Evolutionary conservation across 2,113 vertebrate species (phyloP).

Genomic region (Carlito syrichta): DNA sequence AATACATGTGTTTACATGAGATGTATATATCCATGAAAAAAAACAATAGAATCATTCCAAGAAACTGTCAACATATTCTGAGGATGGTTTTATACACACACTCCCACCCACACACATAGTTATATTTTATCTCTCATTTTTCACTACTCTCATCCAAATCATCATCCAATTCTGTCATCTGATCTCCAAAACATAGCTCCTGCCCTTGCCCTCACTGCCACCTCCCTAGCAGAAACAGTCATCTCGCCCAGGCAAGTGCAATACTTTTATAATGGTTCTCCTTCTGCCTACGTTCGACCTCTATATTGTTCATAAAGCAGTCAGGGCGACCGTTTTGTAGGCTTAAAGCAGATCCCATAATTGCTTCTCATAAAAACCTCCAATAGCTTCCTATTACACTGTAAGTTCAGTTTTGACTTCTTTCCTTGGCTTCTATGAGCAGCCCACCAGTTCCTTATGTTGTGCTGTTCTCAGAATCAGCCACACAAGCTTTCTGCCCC

Average conservation of each 20-base stretch:
- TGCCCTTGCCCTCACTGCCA: rapidly evolving
- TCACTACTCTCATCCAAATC: background rate
- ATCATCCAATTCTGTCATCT: background rate
- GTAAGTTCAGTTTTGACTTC: rapidly evolving
- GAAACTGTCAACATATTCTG: background rate
- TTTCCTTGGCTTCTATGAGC: rapidly evolving
- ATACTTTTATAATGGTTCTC: background rate
- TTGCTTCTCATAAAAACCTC: too few relatives aligned
- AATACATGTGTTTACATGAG: background rate
- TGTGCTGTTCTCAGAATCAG: background rate
- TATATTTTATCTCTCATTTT: background rate
- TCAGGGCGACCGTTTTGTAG: background rate
- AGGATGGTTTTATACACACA: background rate
- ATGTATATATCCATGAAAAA: background rate
- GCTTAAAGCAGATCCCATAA: background rate
- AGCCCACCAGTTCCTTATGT: rapidly evolving
- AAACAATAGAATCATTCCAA: background rate
- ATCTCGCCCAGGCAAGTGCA: background rate
- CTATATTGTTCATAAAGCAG: background rate
- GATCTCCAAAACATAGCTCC: rapidly evolving
- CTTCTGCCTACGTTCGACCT: background rate
- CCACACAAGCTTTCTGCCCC: rapidly evolving
- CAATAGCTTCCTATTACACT: rapidly evolving
- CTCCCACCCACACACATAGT: background rate
- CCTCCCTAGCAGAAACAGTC: background rate